Conservation (phyloP, 2,888 invertebrate genomes). For the Gryllus longicercus region DNA sequence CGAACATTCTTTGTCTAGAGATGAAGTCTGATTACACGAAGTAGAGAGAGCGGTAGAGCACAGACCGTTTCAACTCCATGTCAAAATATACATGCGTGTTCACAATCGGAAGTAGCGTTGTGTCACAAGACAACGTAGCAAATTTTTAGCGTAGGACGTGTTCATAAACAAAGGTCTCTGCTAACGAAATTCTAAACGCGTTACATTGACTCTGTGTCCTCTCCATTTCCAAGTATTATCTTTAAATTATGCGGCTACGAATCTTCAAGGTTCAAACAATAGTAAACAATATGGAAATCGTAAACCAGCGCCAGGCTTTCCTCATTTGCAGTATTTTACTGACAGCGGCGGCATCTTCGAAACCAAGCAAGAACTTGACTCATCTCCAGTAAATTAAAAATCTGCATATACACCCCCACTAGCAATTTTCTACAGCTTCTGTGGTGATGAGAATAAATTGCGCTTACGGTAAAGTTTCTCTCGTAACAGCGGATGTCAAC, state of each 20-base stretch:
- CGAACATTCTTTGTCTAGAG: too few species aligned
- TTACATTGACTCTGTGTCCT: not conserved
- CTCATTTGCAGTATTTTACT: constrained; percentile 9
- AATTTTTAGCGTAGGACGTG: too few species aligned
- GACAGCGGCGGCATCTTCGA: not conserved
- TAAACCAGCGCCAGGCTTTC: not conserved
- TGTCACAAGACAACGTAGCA: too few species aligned
- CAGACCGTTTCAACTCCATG: too few species aligned
- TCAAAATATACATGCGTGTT: too few species aligned
- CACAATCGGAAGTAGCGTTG: too few species aligned
- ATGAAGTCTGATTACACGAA: too few species aligned
- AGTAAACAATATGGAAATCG: not conserved
- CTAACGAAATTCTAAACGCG: not conserved
- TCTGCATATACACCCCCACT: not conserved
- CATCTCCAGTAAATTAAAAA: constrained; percentile 17
- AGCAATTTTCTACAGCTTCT: constrained; percentile 10
- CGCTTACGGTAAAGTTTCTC: not conserved
- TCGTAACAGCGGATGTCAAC: too few species aligned
- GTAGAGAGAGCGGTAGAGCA: too few species aligned
- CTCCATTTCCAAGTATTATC: too few species aligned
- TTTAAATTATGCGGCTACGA: not conserved
- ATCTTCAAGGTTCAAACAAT: constrained; percentile 1
- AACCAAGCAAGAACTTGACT: not conserved
- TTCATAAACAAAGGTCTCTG: too few species aligned
- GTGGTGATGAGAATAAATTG: not conserved